Conservation (phyloP, 1,140 invertebrate genomes). For the Cecropterus lyciades region DNA sequence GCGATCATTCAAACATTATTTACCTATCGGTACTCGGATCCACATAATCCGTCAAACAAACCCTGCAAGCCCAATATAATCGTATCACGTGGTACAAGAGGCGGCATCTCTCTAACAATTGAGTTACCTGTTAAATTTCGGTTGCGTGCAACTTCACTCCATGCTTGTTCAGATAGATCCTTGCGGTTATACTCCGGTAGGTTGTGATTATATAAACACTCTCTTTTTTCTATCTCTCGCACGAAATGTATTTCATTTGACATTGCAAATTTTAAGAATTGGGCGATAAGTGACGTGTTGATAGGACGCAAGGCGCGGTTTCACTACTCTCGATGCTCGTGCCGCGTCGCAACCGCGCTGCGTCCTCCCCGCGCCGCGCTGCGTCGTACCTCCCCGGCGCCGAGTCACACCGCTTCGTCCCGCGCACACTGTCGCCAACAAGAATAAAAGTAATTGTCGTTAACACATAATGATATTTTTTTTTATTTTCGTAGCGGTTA, state of each 20-base stretch:
- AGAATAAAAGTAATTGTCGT: neutral
- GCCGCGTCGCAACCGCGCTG: conserved; percentile 24
- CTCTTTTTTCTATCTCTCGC: conserved; percentile 49
- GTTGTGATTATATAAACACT: conserved; percentile 47
- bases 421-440: neutral
- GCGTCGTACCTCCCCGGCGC: conserved; percentile 32
- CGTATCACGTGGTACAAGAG: neutral
- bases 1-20: no score
- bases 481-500: no score
- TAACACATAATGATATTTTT: neutral
- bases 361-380: conserved; percentile 25
- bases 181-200: conserved; percentile 49
- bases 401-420: neutral
- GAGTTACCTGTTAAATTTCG: conserved; percentile 41
- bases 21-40: no score
- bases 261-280: conserved; percentile 26
- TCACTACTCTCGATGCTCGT: conserved; percentile 14
- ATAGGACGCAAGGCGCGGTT: neutral
- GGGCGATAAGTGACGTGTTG: neutral
- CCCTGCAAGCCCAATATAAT: neutral
- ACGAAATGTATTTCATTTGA: conserved; percentile 46
- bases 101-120: neutral
- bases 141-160: conserved; percentile 42
- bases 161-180: conserved; percentile 46
- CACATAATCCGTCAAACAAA: neutral